phyloP scores from a whole-genome alignment of 2,888 invertebrate genomes.

The Pandemis cinnamomeana region DNA sequence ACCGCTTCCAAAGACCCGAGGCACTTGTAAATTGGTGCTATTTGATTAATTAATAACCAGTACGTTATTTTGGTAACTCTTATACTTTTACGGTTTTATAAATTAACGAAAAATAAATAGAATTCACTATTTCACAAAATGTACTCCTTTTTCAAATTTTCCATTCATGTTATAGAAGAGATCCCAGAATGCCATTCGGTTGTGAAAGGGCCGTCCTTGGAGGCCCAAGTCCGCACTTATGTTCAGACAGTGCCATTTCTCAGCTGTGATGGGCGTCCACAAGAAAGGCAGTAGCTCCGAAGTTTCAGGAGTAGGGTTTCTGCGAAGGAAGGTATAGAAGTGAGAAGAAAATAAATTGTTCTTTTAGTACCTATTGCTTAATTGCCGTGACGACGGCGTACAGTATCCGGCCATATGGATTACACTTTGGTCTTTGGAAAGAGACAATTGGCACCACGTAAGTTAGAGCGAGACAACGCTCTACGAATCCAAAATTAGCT shows the following conservation, averaged over 20 bases:
- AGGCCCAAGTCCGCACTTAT: constrained; percentile 20
- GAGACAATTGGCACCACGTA: no score
- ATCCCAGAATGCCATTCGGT: constrained; percentile 38
- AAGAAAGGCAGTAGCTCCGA: constrained; percentile 34
- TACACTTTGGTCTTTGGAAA: no score
- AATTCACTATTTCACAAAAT: neutral
- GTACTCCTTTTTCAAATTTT: constrained; percentile 41
- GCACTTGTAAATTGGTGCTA: no score
- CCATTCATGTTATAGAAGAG: constrained; percentile 29
- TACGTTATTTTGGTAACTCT: no score
- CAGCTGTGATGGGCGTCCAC: constrained; percentile 34
- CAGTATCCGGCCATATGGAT: neutral
- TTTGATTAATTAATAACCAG: no score
- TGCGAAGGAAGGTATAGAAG: constrained; percentile 10
- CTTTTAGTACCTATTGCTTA: no score
- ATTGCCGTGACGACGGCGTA: neutral
- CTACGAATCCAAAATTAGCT: no score
- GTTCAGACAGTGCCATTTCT: constrained; percentile 23
- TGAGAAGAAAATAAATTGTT: neutral
- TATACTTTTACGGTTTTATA: no score
- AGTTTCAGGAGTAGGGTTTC: constrained; percentile 35
- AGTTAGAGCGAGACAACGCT: no score
- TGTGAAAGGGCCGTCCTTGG: constrained; percentile 29
- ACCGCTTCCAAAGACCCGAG: no score
- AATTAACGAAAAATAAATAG: neutral